These are phyloP conservation scores for Tragelaphus scriptus DNA, from an alignment of 2,113 vertebrate genomes.

Conservation along the genomic window DNA sequence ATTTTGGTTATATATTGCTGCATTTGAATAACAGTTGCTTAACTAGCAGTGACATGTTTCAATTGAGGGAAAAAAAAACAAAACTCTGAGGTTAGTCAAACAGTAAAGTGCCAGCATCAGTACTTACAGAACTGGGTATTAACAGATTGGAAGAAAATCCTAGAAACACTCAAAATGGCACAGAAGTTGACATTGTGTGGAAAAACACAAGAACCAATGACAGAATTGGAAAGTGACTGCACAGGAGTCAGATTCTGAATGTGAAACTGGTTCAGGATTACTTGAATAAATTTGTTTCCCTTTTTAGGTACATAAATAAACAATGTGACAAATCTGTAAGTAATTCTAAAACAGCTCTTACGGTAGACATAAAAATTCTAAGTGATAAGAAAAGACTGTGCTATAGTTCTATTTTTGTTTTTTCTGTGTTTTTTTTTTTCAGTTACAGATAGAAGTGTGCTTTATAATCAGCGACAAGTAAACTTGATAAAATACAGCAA, in stretches of 20 bases:
- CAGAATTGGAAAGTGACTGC: not conserved
- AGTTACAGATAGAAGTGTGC: not conserved
- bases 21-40: conserved; percentile 16
- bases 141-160: not conserved
- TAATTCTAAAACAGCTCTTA: conserved; percentile 14
- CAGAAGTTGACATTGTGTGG: not conserved
- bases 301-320: not conserved
- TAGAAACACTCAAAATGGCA: not conserved
- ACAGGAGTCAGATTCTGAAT: not conserved
- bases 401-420: not conserved
- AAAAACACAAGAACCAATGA: not conserved
- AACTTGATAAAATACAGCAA: not conserved
- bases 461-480: not conserved
- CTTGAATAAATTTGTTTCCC: not conserved
- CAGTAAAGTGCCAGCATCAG: not conserved
- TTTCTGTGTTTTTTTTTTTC: not conserved
- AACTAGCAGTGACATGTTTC: conserved; percentile 11
- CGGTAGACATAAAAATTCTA: not conserved
- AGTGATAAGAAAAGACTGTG: not conserved
- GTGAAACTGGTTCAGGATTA: not conserved
- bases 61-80: not conserved
- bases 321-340: not conserved
- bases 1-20: conserved; percentile 13
- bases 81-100: not conserved
- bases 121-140: not conserved